Conservation (phyloP, 2,888 invertebrate species). For the Ephialtes manifestator region DNA sequence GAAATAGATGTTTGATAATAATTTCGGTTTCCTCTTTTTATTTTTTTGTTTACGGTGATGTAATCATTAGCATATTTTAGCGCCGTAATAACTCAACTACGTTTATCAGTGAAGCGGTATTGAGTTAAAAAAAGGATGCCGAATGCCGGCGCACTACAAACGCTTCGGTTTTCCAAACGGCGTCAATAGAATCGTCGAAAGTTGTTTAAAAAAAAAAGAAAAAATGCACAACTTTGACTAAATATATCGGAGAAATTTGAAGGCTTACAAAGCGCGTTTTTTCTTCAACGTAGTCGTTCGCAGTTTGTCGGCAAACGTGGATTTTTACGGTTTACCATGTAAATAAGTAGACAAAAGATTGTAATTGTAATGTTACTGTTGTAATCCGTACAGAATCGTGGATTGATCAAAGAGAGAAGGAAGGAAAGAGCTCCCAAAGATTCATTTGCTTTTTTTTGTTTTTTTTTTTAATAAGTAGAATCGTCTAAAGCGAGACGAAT, state of each 20-base stretch:
- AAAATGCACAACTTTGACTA: slow-evolving; percentile 5
- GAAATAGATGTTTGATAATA: not conserved
- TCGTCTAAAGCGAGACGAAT: slow-evolving; percentile 57
- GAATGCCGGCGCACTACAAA: slow-evolving; percentile 9
- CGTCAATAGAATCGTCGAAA: not conserved
- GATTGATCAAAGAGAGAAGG: slow-evolving; percentile 47
- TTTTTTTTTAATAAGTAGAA: slow-evolving; percentile 46
- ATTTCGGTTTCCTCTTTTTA: not conserved
- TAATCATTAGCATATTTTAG: slow-evolving; percentile 7
- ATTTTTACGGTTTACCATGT: slow-evolving; percentile 53
- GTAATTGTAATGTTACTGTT: slow-evolving; percentile 62
- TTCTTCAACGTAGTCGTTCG: slow-evolving; percentile 37
- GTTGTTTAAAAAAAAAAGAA: too few relatives aligned
- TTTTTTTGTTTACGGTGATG: not conserved
- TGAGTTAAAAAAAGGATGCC: not conserved
- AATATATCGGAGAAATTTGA: not conserved
- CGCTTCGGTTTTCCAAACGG: not conserved
- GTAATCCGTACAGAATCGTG: slow-evolving; percentile 57
- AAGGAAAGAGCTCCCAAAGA: slow-evolving; percentile 60
- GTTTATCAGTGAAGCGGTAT: not conserved
- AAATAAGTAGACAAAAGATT: slow-evolving; percentile 55
- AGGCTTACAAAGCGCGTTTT: slow-evolving; percentile 15
- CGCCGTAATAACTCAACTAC: not conserved
- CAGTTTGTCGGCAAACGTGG: slow-evolving; percentile 31
- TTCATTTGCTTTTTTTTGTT: slow-evolving; percentile 58